These are phyloP conservation scores for Chloroceryle aenea DNA, from an alignment of 2,113 vertebrate species.

Conservation along the genomic window DNA sequence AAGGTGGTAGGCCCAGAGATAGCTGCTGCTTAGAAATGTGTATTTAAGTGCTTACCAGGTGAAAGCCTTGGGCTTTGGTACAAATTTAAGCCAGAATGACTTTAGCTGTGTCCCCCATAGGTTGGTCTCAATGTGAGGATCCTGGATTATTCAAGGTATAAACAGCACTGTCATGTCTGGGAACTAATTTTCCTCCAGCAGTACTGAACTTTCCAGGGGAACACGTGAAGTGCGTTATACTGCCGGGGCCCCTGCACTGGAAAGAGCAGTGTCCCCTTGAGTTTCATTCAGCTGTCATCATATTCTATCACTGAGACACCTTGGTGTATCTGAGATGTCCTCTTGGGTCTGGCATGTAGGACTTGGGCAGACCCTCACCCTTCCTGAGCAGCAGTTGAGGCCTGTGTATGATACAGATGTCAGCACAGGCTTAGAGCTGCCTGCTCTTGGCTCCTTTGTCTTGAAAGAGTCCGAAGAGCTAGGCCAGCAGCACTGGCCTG, in stretches of 20 bases:
- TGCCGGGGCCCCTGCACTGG: background rate
- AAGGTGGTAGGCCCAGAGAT: background rate
- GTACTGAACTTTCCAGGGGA: background rate
- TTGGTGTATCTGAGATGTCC: background rate
- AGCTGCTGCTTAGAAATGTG: background rate
- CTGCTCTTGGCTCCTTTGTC: background rate
- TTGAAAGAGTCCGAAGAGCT: background rate
- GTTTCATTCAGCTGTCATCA: background rate
- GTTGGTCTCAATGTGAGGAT: background rate
- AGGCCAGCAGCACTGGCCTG: background rate
- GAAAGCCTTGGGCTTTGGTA: background rate
- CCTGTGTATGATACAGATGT: background rate
- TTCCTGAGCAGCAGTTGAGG: background rate
- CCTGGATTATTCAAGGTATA: background rate
- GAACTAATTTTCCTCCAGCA: background rate
- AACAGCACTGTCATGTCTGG: background rate
- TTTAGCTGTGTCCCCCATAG: background rate
- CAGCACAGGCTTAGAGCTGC: background rate
- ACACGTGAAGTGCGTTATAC: accelerated
- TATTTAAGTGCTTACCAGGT: background rate
- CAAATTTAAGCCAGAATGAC: background rate
- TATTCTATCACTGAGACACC: background rate
- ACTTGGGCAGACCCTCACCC: background rate
- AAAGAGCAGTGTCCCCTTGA: background rate
- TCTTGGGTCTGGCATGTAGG: background rate